phyloP scores from a whole-genome alignment of 1,140 invertebrate genomes.

The Aporrectodea caliginosa region DNA sequence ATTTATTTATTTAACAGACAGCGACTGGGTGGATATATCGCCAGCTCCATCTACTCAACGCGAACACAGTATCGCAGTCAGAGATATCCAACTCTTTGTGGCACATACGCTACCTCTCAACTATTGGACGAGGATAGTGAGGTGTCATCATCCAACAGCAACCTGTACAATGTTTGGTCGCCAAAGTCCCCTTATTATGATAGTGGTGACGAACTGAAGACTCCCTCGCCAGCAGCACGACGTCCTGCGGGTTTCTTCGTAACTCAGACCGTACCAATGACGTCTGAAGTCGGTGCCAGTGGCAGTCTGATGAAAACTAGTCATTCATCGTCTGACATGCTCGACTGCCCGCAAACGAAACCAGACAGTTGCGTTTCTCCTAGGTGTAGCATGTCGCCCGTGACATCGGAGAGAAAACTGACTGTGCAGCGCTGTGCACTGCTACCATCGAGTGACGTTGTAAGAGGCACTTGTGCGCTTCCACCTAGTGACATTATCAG shows the following conservation, averaged over 20 bases:
- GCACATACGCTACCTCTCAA: conserved; percentile 34
- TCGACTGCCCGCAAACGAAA: too few species aligned
- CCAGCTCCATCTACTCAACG: conserved; percentile 52
- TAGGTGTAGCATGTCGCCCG: too few species aligned
- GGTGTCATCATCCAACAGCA: not conserved
- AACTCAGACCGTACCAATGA: too few species aligned
- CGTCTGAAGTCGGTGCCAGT: too few species aligned
- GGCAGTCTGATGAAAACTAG: too few species aligned
- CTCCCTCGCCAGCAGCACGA: not conserved
- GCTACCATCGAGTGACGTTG: too few species aligned
- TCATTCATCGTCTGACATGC: too few species aligned
- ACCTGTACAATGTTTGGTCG: not conserved
- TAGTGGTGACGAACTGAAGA: not conserved
- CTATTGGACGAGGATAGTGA: not conserved
- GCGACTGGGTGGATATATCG: conserved; percentile 49
- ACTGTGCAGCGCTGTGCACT: too few species aligned
- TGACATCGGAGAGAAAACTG: too few species aligned
- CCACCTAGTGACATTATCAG: not conserved
- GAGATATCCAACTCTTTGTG: conserved; percentile 48
- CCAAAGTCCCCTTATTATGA: not conserved
- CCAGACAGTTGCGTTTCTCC: too few species aligned
- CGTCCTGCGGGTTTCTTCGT: not conserved
- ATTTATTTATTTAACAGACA: not conserved
- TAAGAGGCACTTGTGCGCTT: not conserved
- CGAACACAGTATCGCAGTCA: conserved; percentile 53